Base-by-base conservation (phyloP, 2,888 invertebrate species). In the Spialia ferax region DNA sequence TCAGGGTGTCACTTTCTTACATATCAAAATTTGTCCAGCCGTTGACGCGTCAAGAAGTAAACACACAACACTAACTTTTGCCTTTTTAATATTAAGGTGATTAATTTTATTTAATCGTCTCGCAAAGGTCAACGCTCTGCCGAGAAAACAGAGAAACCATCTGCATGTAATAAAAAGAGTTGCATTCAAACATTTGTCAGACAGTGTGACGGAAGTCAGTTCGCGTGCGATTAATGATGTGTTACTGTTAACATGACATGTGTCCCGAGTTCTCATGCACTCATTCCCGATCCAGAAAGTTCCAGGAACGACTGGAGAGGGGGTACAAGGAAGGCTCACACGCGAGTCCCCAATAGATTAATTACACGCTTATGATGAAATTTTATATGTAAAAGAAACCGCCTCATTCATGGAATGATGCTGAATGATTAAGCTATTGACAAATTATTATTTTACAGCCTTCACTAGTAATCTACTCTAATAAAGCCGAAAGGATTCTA, bases 171-270 rank as follows among this genome's bases (percentile, higher is more conserved):
- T 54, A 62, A 59, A 65, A 60, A 60, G 52, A 38, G 38, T 38
- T 59, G 67, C 54, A 69, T 68, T 69, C 65, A 61, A 59, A 65
- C 65, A 60, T 48, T 42, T 26, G 29, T 15, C 38, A 35, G 23
- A 3, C 29, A 26, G 18, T 63, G 59, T 42, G 26, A 50, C 59
- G 65, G 59, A 59, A 64, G 57, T 23, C 20, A 26, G 55, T 42
- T 65, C 38, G 57, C 65, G 65, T 65, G 65, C 65, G 52, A 65
- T 59, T 65, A 65, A 65, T 65, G 65, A 65, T 59, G 59, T 65
- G 52, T 52, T 23, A 52, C 65, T 52, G 64, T 59, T 65, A 57
- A 65, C 59, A 65, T 65, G 65, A 65, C 65, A 65, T 65, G 59
- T 65, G 57, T 38, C 54, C 22, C 20, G 22, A 22, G 50, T 22